These are phyloP conservation scores for Drosophila melanocephala DNA, from an alignment of 2,888 invertebrate genomes.

Conservation along the genomic window DNA sequence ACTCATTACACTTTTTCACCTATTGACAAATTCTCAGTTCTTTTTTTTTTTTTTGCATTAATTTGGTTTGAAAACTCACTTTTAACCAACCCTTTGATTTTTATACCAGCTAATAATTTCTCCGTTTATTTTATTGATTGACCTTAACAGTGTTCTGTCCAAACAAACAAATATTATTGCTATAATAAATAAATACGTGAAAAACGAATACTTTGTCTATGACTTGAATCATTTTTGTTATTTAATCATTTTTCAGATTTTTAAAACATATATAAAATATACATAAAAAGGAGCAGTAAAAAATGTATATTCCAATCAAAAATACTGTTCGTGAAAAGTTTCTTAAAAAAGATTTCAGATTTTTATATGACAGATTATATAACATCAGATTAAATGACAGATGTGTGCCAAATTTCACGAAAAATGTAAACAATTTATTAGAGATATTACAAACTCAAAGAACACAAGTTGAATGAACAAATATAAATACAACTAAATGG, in stretches of 20 bases:
- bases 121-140: slow-evolving; percentile 14
- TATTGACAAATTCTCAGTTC: slow-evolving; percentile 23
- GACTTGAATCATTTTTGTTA: background rate
- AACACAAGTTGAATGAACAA: background rate
- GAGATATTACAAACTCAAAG: background rate
- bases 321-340: background rate
- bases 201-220: background rate
- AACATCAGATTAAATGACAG: background rate
- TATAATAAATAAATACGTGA: slow-evolving; percentile 49
- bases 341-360: background rate
- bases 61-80: slow-evolving; percentile 12
- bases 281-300: background rate
- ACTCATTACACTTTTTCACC: slow-evolving; percentile 1
- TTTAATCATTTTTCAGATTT: background rate
- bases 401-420: background rate
- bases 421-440: background rate
- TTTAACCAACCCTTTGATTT: slow-evolving; percentile 1
- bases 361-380: background rate
- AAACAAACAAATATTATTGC: slow-evolving; percentile 35
- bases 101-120: slow-evolving; percentile 10
- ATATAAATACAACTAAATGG: background rate
- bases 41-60: background rate
- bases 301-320: background rate
- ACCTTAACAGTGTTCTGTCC: slow-evolving; percentile 17
- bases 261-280: background rate